A percentile compares a stretch with the other conserved stretches of the same genome.
Conservation (phyloP, 2,888 invertebrate species). For the Chydorus sphaericus region DNA sequence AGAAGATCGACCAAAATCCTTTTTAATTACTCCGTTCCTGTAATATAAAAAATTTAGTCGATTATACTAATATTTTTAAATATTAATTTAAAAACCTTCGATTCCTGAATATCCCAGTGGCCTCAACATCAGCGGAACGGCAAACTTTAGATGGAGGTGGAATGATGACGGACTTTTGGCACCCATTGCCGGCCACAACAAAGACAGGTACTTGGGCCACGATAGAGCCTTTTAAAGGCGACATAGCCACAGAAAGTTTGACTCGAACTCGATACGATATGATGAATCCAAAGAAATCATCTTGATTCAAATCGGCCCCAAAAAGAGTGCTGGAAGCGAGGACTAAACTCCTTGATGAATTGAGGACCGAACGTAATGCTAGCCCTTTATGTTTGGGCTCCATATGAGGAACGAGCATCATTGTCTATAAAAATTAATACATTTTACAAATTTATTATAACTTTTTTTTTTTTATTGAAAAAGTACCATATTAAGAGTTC, state of each 20-base stretch:
- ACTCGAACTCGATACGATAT: constrained; percentile 2
- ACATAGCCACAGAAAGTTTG: background rate
- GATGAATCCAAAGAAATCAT: constrained; percentile 5
- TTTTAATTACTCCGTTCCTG: too few species aligned
- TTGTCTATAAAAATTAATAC: background rate
- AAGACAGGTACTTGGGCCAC: background rate
- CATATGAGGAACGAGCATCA: background rate
- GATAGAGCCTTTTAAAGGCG: background rate
- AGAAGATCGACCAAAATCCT: too few species aligned
- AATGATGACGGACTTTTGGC: too few species aligned
- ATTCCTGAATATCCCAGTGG: too few species aligned
- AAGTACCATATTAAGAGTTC: constrained; percentile 8
- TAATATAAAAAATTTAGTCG: too few species aligned
- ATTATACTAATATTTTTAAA: too few species aligned
- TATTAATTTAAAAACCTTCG: too few species aligned
- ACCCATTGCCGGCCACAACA: background rate
- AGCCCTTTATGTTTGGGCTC: background rate
- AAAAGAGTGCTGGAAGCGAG: constrained; percentile 3
- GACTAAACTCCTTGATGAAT: background rate
- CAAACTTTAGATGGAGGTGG: too few species aligned
- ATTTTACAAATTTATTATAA: background rate
- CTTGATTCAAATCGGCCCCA: background rate
- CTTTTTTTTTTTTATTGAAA: too few species aligned
- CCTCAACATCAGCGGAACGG: too few species aligned
- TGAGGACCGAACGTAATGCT: background rate